Evolutionary conservation across 30 jellyfish, hydroid and myxozoan species (phyloP).

Genomic region (Pseudorhiza aurosa): DNA sequence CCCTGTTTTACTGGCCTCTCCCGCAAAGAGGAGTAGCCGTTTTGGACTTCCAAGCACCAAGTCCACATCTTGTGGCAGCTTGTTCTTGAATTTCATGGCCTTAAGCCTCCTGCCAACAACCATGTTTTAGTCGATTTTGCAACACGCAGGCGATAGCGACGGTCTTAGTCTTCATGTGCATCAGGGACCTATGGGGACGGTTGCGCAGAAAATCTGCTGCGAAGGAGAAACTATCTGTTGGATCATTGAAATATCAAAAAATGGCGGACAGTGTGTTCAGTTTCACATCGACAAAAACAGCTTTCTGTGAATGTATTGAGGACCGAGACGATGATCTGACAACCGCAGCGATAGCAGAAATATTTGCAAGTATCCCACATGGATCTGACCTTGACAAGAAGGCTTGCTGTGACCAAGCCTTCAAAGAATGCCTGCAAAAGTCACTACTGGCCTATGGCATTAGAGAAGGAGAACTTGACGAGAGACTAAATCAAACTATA

Average conservation of each 20-base stretch:
- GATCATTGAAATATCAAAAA: background rate
- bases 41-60: too few species aligned
- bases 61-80: too few species aligned
- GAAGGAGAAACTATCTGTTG: too few species aligned
- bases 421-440: constrained; percentile 71
- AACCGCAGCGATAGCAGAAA: constrained; percentile 39
- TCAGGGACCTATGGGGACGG: too few species aligned
- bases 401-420: constrained; percentile 86
- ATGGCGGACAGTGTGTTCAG: constrained; percentile 63
- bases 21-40: too few species aligned
- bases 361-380: constrained; percentile 41
- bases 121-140: too few species aligned
- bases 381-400: constrained; percentile 84
- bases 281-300: constrained; percentile 49
- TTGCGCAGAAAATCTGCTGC: too few species aligned
- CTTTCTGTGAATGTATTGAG: constrained; percentile 50
- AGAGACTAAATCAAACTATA: constrained; percentile 7
- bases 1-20: too few species aligned
- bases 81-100: too few species aligned
- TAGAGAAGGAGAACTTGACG: background rate
- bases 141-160: too few species aligned
- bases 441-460: background rate
- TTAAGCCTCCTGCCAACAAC: too few species aligned
- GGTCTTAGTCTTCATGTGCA: too few species aligned
- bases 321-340: constrained; percentile 26